A percentile compares a stretch with the other conserved stretches of the same genome.
Conservation (phyloP, 2,888 invertebrate genomes). For the Busseola fusca region DNA sequence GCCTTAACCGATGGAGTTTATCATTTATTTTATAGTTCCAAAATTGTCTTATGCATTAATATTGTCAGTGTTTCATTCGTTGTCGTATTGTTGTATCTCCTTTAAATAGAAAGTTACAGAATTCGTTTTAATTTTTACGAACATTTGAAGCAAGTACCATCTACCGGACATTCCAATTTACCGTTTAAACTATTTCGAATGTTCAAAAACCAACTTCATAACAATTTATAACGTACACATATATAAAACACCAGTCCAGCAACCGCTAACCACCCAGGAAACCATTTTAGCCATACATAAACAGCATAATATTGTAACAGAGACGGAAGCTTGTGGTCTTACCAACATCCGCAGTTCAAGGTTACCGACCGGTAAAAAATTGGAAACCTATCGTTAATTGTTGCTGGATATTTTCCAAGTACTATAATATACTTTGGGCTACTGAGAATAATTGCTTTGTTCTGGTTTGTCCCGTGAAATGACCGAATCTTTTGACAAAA, state of each 20-base stretch:
- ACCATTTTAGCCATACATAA: slow-evolving; percentile 40
- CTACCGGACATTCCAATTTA: neutral
- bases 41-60: too few species aligned
- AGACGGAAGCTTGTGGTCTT: slow-evolving; percentile 48
- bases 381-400: slow-evolving; percentile 15
- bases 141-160: neutral
- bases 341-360: slow-evolving; percentile 41
- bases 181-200: neutral
- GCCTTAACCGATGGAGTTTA: too few species aligned
- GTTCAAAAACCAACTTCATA: neutral
- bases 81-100: too few species aligned
- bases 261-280: slow-evolving; percentile 44
- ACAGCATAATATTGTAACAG: slow-evolving; percentile 39
- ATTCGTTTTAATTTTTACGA: neutral
- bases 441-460: neutral
- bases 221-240: neutral
- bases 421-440: slow-evolving; percentile 12
- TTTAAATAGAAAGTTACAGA: neutral
- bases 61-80: too few species aligned
- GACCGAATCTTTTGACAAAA: neutral
- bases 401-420: neutral
- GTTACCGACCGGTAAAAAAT: slow-evolving; percentile 19
- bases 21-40: too few species aligned
- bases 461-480: neutral
- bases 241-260: slow-evolving; percentile 25